Base-by-base conservation (phyloP, 2,888 invertebrate species). In the Caenorhabditis panamensis region DNA sequence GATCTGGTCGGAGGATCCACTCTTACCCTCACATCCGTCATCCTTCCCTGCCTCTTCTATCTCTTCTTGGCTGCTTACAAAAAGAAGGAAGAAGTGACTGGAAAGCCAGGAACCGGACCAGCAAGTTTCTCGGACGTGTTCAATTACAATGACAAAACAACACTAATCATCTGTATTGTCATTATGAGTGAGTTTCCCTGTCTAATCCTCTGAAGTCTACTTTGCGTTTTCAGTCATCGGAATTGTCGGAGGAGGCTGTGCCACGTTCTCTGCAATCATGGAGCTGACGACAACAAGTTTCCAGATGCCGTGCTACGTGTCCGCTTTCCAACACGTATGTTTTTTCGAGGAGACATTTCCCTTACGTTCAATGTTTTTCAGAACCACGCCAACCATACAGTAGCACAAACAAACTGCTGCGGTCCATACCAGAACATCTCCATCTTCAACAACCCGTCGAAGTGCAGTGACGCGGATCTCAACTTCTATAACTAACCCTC, bases 11-110 rank as follows among this genome's bases (percentile, higher is more conserved):
- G 84, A 28, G 87, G 87, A n/a, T 85, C 85, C 2, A 87, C 87
- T 8, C 75, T 88, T 18, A 88, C 89, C 0, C 78, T 89, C 26
- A 88, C 89, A n/a, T 87, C 88, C 5, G 79, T 89, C 47, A 80
- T 89, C 61, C 84, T 89, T 37, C 89, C 89, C 8, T 88, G 87
- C 51, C 69, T 89, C 36, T 89, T 90, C 84, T 90, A 86, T 75
- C 56, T 88, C 16, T 89, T 77, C 73, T 73, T 89, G 53, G 59
- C 79, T 16, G 87, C 89, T 8, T 81, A 82, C 56, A 71, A 82
- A 26, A 71, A 81, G 28, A 86, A 84, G 68, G 82, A 84, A 22
- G 66, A 63, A 44, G 62, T 58, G 11, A 79, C 84, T 49, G 78
- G 77, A 56, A 63, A 62, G 56, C 66, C 76, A 18, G 82, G 81